Conservation (phyloP, 2,797 vertebrate genomes). For the Oryzias dopingdopingensis region DNA sequence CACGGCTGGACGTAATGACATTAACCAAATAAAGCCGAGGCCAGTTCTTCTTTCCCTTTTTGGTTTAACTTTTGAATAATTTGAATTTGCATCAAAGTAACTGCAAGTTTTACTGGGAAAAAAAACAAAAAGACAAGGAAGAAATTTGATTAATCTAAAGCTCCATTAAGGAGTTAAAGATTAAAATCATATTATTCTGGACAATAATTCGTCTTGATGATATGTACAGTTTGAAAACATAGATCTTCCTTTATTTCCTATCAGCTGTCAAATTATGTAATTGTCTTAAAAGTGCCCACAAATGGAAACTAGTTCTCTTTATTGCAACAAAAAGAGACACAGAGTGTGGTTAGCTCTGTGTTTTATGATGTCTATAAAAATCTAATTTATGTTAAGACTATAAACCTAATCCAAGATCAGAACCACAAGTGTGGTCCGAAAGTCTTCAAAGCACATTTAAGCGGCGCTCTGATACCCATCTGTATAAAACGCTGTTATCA, state of each 20-base stretch:
- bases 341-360: slow-evolving; percentile 17
- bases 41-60: slow-evolving; percentile 50
- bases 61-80: slow-evolving; percentile 67
- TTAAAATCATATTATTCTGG: not conserved
- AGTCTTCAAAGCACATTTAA: slow-evolving; percentile 43
- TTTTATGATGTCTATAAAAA: slow-evolving; percentile 58
- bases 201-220: not conserved
- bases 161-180: slow-evolving; percentile 1
- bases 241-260: not conserved
- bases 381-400: slow-evolving; percentile 48
- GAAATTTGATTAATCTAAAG: slow-evolving; percentile 2
- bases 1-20: slow-evolving; percentile 56
- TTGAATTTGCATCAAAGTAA: slow-evolving; percentile 67
- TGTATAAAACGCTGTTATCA: slow-evolving; percentile 5
- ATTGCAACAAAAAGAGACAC: slow-evolving; percentile 20
- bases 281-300: slow-evolving; percentile 13
- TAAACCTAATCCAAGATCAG: slow-evolving; percentile 49
- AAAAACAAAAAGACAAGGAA: not conserved
- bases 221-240: slow-evolving; percentile 1
- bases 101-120: slow-evolving; percentile 11
- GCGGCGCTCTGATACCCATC: slow-evolving; percentile 13
- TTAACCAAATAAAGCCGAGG: slow-evolving; percentile 61
- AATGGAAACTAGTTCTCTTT: slow-evolving; percentile 16
- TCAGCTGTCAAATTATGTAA: slow-evolving; percentile 1
- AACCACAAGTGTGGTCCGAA: slow-evolving; percentile 55